Conservation (phyloP, 2,888 invertebrate species). For the Proisotoma minuta region DNA sequence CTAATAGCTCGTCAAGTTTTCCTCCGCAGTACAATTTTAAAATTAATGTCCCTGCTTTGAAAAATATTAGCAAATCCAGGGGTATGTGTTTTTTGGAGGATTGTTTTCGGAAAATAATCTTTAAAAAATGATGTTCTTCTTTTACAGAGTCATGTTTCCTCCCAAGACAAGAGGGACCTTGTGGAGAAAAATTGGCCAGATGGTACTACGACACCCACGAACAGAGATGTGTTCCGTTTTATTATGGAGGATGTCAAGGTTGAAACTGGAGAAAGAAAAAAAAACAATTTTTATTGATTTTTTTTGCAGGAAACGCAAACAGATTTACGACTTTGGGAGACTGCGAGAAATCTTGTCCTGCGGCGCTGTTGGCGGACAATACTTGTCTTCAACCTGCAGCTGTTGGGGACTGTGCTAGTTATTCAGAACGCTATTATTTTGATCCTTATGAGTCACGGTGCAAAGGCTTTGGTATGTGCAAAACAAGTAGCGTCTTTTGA, state of each 20-base stretch:
- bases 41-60: no score
- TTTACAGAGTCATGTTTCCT: conserved; percentile 75
- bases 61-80: no score
- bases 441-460: conserved; percentile 71
- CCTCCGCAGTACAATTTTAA: no score
- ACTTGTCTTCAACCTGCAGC: conserved; percentile 72
- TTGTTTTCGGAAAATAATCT: no score
- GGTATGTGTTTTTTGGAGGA: no score
- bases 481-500: no score
- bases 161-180: conserved; percentile 70
- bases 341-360: conserved; percentile 74
- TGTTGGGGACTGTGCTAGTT: conserved; percentile 71
- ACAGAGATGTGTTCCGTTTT: conserved; percentile 85
- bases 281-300: no score
- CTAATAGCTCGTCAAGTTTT: background rate
- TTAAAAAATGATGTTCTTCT: no score
- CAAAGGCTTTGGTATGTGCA: conserved; percentile 71
- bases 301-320: conserved; percentile 85
- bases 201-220: conserved; percentile 82
- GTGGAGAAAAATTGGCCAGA: conserved; percentile 67
- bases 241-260: conserved; percentile 87
- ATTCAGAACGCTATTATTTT: conserved; percentile 74
- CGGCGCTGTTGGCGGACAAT: conserved; percentile 62
- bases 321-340: conserved; percentile 68
- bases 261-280: no score